Base-by-base conservation (phyloP, 2,888 invertebrate genomes). In the Polyommatus icarus region DNA sequence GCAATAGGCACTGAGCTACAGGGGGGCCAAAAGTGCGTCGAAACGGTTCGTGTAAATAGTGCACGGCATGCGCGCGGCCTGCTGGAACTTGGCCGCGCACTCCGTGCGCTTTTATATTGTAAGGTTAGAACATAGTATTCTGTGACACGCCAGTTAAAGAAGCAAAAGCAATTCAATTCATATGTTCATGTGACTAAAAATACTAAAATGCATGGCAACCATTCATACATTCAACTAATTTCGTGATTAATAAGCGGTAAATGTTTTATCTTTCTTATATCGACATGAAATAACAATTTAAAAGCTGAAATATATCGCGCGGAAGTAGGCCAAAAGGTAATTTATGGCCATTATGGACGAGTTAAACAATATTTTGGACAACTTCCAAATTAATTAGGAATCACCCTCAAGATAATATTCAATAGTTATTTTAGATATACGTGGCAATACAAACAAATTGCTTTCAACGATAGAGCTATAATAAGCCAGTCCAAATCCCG, bases 341-440 rank as follows among this genome's bases (percentile, higher is more conserved):
- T 54, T 75, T 54, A 54, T 75, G 54, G 15, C 24, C 75, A 75
- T 29, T 54, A 54, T 8, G 29, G 75, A 75, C 75, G 50, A 29
- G 24, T 75, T 73, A 76, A 78, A 76, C 72, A 79, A 78, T 67
- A 76, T 46, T 78, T 78, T 80, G 80, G 80, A 80, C 29, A 59
- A 59, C 59, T 40, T 80, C 79, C 80, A 80, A 79, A 78, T 78
- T 80, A 76, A 76, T 78, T 71, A 77, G 78, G 77, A 79, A 78
- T 36, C 50, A 78, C 76, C 77, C 78, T 76, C 71, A 73, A 73
- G 76, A 73, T 78, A 61, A 75, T 32, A 29, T 71, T 36, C 20
- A 54, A 57, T 72, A 15, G 72, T 20, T 77, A 77, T 77, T 77
- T 75, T 50, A 54, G 75, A 75, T 29, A 50, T 54, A 54, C 54